Percentiles rank a stretch among this genome's conserved stretches.
These are phyloP conservation scores for Manis pentadactyla DNA, from an alignment of 2,797 vertebrate genomes.

Conservation along the genomic window DNA sequence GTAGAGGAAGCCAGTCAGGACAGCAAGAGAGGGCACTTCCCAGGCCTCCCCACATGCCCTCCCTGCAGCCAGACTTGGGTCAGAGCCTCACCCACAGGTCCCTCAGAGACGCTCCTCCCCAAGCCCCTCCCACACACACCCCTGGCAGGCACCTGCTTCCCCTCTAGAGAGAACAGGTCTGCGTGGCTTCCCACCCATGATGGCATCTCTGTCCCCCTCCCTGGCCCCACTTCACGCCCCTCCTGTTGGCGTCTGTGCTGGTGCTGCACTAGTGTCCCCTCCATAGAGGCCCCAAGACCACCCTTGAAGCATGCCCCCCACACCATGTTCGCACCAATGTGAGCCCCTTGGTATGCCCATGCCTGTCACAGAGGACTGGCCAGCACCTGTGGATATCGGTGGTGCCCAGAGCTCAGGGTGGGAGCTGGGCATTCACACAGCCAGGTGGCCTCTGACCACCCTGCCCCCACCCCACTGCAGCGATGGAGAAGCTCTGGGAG, in stretches of 20 bases:
- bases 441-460: neutral
- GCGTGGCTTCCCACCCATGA: no score
- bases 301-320: accelerated
- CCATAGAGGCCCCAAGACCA: accelerated
- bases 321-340: accelerated
- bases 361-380: neutral
- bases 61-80: no score
- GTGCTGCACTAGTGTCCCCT: no score
- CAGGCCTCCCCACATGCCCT: no score
- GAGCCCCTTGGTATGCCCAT: neutral
- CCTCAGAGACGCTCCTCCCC: no score
- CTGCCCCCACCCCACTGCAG: conserved; percentile 81
- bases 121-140: no score
- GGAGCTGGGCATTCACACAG: accelerated
- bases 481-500: conserved; percentile 89
- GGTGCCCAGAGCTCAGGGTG: accelerated
- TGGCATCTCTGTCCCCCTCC: accelerated
- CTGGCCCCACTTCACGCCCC: neutral
- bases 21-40: no score
- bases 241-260: neutral
- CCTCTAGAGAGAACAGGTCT: no score
- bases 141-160: no score
- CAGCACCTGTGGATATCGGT: accelerated
- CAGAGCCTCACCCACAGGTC: no score
- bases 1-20: no score